These are phyloP conservation scores for Copidosoma floridanum DNA, from an alignment of 1,140 invertebrate species.

Conservation along the genomic window DNA sequence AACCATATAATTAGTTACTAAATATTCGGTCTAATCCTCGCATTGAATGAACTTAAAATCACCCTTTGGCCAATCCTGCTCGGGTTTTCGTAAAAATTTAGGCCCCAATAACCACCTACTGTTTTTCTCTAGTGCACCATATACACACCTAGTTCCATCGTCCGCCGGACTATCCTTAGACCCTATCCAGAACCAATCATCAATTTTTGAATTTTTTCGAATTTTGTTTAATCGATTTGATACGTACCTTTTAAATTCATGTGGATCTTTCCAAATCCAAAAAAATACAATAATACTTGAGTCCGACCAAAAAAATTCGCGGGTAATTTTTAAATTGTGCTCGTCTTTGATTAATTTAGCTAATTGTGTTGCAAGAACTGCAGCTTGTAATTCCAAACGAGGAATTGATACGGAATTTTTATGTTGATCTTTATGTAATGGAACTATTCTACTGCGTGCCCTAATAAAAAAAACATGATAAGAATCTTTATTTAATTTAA, in stretches of 20 bases:
- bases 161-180: slow-evolving; percentile 52
- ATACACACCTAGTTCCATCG: background rate
- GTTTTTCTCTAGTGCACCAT: background rate
- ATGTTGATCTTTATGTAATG: no score
- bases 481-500: background rate
- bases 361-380: background rate
- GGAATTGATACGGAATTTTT: slow-evolving; percentile 28
- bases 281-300: slow-evolving; percentile 37
- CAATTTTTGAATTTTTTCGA: slow-evolving; percentile 17
- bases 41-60: background rate
- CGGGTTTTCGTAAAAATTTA: background rate
- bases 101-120: background rate
- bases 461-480: background rate
- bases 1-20: background rate
- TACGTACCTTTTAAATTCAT: slow-evolving; percentile 24
- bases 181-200: slow-evolving; percentile 49
- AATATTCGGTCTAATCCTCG: background rate
- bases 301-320: slow-evolving; percentile 38
- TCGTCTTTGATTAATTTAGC: background rate
- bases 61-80: background rate
- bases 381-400: background rate
- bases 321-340: background rate
- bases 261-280: slow-evolving; percentile 32
- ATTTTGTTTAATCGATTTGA: slow-evolving; percentile 44
- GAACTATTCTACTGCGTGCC: no score